Percentiles rank a stretch among this genome's conserved stretches.
phyloP scores from a whole-genome alignment of 2,888 invertebrate genomes.

The Theretra japonica region DNA sequence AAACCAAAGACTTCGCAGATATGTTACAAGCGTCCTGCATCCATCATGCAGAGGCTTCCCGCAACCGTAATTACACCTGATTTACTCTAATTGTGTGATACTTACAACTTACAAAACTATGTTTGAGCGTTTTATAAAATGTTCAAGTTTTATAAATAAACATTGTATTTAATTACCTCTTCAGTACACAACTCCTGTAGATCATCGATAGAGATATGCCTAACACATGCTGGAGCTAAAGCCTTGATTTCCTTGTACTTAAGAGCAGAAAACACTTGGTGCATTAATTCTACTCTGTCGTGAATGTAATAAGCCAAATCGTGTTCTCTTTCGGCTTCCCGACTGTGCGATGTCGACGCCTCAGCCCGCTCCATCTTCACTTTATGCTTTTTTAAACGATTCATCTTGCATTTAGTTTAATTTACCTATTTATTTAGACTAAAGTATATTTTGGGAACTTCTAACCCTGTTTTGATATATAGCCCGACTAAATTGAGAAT shows the following conservation, averaged over 20 bases:
- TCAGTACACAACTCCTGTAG: slow-evolving; percentile 85
- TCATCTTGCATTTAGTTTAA: slow-evolving; percentile 34
- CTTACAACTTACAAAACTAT: neutral
- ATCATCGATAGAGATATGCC: slow-evolving; percentile 75
- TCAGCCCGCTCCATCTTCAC: slow-evolving; percentile 66
- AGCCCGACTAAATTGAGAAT: neutral
- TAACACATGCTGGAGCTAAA: slow-evolving; percentile 82
- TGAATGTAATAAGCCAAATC: slow-evolving; percentile 84
- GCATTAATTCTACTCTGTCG: slow-evolving; percentile 85
- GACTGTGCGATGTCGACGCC: slow-evolving; percentile 50
- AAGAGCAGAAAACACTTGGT: slow-evolving; percentile 84
- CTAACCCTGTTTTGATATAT: neutral
- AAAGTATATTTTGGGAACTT: neutral
- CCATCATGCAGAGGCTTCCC: too few relatives aligned
- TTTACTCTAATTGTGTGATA: too few relatives aligned
- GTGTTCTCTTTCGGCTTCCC: slow-evolving; percentile 65
- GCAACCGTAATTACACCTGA: too few relatives aligned
- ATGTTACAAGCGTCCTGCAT: too few relatives aligned
- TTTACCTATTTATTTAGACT: neutral
- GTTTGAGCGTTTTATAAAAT: neutral
- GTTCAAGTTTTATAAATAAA: neutral
- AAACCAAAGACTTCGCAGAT: too few relatives aligned
- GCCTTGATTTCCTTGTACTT: slow-evolving; percentile 84
- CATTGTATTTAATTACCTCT: slow-evolving; percentile 65
- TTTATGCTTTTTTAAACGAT: slow-evolving; percentile 54